Percentiles rank a stretch among this genome's conserved stretches.
phyloP scores from a whole-genome alignment of 2,888 invertebrate genomes.

The Margaritifera margaritifera region DNA sequence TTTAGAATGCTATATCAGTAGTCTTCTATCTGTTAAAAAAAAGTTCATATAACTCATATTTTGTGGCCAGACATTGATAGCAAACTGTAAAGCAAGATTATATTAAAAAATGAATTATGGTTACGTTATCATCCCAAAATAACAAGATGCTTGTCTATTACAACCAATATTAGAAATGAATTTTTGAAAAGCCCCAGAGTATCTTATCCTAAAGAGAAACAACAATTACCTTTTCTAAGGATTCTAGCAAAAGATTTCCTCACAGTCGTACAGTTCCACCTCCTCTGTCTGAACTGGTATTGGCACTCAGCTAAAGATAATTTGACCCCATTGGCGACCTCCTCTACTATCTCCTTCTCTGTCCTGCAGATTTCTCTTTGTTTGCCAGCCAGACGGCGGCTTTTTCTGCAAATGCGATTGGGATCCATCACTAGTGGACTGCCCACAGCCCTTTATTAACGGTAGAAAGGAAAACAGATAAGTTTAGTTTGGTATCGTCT shows the following conservation, averaged over 20 bases:
- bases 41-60: too few species aligned
- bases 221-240: constrained; percentile 83
- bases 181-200: not conserved
- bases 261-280: constrained; percentile 91
- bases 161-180: too few species aligned
- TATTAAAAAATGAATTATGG: too few species aligned
- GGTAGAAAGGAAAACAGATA: constrained; percentile 18
- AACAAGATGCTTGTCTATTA: too few species aligned
- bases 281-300: constrained; percentile 84
- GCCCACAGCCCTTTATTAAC: constrained; percentile 72
- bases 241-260: constrained; percentile 88
- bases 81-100: too few species aligned
- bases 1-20: too few species aligned
- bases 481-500: constrained; percentile 7
- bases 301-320: constrained; percentile 85
- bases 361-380: constrained; percentile 80
- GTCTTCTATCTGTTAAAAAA: too few species aligned
- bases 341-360: constrained; percentile 85
- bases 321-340: constrained; percentile 86
- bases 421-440: constrained; percentile 92
- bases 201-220: not conserved
- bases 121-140: too few species aligned
- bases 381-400: constrained; percentile 83
- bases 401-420: constrained; percentile 89
- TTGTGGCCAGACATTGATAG: too few species aligned